Conservation (phyloP, 2,113 vertebrate species). For the Campylomormyrus tamandua region DNA sequence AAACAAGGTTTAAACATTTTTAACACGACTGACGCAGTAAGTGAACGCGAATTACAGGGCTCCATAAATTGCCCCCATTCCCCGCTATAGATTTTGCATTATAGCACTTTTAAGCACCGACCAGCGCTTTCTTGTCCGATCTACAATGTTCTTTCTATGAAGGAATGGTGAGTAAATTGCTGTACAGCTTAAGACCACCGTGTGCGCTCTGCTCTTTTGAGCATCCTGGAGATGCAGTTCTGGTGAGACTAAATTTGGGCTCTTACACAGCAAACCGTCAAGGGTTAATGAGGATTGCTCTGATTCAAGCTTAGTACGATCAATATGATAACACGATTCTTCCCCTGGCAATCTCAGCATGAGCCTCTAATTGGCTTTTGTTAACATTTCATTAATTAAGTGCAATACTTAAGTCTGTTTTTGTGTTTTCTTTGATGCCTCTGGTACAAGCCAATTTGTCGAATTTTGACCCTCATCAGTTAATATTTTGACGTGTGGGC, state of each 20-base stretch:
- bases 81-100: neutral
- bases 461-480: neutral
- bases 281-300: neutral
- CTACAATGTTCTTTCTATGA: neutral
- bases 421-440: neutral
- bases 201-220: neutral
- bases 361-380: neutral
- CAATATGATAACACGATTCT: neutral
- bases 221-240: neutral
- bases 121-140: neutral
- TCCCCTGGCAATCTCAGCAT: neutral
- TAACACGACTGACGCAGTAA: neutral
- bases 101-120: neutral
- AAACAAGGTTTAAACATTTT: neutral
- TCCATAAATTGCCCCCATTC: neutral
- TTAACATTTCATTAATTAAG: neutral
- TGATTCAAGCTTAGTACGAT: neutral
- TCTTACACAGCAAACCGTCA: neutral
- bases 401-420: neutral
- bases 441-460: neutral
- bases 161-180: constrained; percentile 3
- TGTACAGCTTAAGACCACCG: neutral
- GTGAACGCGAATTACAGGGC: neutral
- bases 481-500: neutral
- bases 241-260: neutral